Evolutionary conservation across 2,888 invertebrate species (phyloP).

Genomic region (Phragmatobia fuliginosa): DNA sequence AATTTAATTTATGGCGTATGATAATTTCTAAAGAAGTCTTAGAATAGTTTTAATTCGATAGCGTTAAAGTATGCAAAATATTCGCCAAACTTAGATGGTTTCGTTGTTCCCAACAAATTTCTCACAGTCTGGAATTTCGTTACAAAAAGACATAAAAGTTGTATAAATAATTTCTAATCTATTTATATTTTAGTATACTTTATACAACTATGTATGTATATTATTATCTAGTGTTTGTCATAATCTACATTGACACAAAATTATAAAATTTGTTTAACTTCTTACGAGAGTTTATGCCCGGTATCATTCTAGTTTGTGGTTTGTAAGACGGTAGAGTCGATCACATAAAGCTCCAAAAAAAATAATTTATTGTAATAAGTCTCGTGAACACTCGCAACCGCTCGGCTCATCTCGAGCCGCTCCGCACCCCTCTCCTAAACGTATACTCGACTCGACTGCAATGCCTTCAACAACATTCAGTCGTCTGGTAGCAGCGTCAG

Average conservation of each 20-base stretch:
- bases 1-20: constrained; percentile 41
- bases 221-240: neutral
- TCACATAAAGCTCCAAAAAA: constrained; percentile 80
- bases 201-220: neutral
- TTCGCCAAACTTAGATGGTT: constrained; percentile 63
- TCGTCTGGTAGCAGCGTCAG: constrained; percentile 81
- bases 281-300: constrained; percentile 66
- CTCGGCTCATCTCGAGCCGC: constrained; percentile 80
- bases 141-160: neutral
- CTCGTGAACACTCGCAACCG: constrained; percentile 84
- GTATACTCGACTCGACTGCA: constrained; percentile 82
- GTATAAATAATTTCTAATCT: neutral
- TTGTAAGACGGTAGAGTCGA: constrained; percentile 71
- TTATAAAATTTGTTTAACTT: constrained; percentile 36
- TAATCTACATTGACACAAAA: constrained; percentile 8
- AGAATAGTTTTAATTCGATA: constrained; percentile 57
- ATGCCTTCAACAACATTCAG: constrained; percentile 78
- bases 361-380: constrained; percentile 85
- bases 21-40: constrained; percentile 56
- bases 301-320: constrained; percentile 77
- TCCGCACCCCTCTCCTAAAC: constrained; percentile 70
- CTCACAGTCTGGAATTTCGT: constrained; percentile 52
- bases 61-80: constrained; percentile 60
- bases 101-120: constrained; percentile 52
- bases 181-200: neutral